Evolutionary conservation across 2,797 vertebrate genomes (phyloP), one percentile per base, ranked within the genome.

Genomic region (Somateria mollissima): DNA sequence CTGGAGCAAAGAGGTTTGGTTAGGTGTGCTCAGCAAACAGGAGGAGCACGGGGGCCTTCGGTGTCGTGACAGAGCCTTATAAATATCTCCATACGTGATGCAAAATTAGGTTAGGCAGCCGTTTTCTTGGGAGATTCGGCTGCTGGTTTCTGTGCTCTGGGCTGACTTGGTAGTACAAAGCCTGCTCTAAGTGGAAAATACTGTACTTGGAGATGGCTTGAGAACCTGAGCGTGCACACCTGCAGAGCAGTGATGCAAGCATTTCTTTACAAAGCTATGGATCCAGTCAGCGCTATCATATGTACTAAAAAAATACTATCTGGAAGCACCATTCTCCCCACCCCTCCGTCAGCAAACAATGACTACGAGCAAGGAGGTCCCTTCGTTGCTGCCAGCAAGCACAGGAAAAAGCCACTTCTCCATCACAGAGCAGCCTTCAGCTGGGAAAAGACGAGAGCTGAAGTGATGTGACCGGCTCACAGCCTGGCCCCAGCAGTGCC

Each of bases 201-300:
- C 58, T 60, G 27, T n/a, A 34, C 0, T 0, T 36, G 60, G 41
- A 88, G 87, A 71, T 27, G 37, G 27, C 28, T 90, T 66, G 41
- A 69, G 41, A 93, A 86, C 17, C 37, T 10, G 25, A 88, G 28
- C 18, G 76, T 9, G 14, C n/a, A 43, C 4, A 77, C 6, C 30
- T 60, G 37, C 19, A 49, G n/a, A 69, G 36, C 27, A 64, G 81
- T 62, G 36, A 61, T 37, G 57, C 13, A 70, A 32, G 12, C 16
- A 36, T n/a, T 89, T 83, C 53, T 86, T 78, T 45, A 86, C 58
- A 93, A 86, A 88, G 41, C 51, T 86, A 78, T 22, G 83, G 47
- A 73, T 47, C 10, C 37, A 86, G 22, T 75, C 19, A 80, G 36
- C 13, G 67, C 21, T 39, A 79, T 25, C 30, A 57, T 5, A 53